Percentiles rank a stretch among this genome's conserved stretches.
Evolutionary conservation across 2,888 invertebrate genomes (phyloP).

Genomic region (Polyommatus iphigenia): DNA sequence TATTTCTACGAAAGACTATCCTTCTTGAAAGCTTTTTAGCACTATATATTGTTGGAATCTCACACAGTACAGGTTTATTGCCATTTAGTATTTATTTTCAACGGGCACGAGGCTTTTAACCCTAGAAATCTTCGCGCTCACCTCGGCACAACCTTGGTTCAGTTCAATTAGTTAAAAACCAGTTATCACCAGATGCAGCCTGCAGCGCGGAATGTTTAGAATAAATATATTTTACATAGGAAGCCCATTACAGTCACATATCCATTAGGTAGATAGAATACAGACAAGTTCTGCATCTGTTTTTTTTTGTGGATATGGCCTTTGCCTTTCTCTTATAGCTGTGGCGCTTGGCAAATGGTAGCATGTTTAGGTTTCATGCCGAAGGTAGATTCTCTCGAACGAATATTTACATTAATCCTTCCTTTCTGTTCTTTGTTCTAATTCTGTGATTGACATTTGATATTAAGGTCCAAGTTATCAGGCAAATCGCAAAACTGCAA

Average conservation of each 20-base stretch:
- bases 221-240: neutral
- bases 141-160: conserved; percentile 20
- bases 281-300: too few species aligned
- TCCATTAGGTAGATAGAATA: neutral
- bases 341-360: neutral
- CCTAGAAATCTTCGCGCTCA: conserved; percentile 24
- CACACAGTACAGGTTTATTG: neutral
- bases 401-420: neutral
- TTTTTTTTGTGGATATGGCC: neutral
- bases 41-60: neutral
- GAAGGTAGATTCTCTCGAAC: neutral
- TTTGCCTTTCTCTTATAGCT: neutral
- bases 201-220: neutral
- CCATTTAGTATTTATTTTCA: conserved; percentile 13
- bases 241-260: neutral
- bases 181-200: conserved; percentile 20
- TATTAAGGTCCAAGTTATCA: too few species aligned
- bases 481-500: neutral
- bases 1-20: neutral
- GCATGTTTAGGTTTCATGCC: neutral
- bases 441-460: neutral
- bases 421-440: neutral
- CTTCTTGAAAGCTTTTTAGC: neutral
- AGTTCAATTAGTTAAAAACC: conserved; percentile 23
- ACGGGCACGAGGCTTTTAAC: conserved; percentile 14